Percentiles rank a stretch among this genome's conserved stretches.
Conservation (phyloP, 2,888 invertebrate genomes). For the Dromius quadrimaculatus region DNA sequence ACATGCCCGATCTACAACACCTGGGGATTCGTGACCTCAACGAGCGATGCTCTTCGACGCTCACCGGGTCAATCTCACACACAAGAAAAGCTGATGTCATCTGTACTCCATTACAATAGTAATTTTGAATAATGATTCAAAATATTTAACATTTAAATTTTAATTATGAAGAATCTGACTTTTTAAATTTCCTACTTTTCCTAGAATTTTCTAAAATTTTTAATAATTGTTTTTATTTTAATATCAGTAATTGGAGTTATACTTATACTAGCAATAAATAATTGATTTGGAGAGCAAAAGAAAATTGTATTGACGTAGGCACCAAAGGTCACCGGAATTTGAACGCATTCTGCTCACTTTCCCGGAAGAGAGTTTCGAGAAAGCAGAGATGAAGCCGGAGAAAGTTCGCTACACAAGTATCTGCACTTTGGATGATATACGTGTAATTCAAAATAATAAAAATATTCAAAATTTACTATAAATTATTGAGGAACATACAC, state of each 20-base stretch:
- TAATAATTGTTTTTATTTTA: too few species aligned
- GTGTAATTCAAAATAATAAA: too few species aligned
- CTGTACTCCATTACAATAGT: slow-evolving; percentile 31
- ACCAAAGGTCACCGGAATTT: slow-evolving; percentile 4
- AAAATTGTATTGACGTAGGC: background rate
- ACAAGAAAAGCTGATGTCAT: slow-evolving; percentile 14
- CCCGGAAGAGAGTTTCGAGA: slow-evolving; percentile 59
- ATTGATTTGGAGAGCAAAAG: too few species aligned
- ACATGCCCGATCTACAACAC: background rate
- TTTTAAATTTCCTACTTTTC: too few species aligned
- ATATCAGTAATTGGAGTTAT: too few species aligned
- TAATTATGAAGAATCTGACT: too few species aligned
- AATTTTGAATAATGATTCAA: too few species aligned
- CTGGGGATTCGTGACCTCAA: background rate
- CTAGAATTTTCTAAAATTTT: too few species aligned
- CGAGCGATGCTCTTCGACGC: background rate
- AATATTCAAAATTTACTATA: too few species aligned
- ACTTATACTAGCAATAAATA: too few species aligned
- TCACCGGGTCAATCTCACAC: background rate
- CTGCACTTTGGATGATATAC: background rate
- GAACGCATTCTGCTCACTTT: slow-evolving; percentile 54
- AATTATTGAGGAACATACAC: too few species aligned
- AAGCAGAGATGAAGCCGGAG: slow-evolving; percentile 58
- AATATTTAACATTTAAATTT: too few species aligned
- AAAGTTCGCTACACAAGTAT: slow-evolving; percentile 55